Evolutionary conservation across 2,888 invertebrate genomes (phyloP).

Genomic region (Morpho achilles): DNA sequence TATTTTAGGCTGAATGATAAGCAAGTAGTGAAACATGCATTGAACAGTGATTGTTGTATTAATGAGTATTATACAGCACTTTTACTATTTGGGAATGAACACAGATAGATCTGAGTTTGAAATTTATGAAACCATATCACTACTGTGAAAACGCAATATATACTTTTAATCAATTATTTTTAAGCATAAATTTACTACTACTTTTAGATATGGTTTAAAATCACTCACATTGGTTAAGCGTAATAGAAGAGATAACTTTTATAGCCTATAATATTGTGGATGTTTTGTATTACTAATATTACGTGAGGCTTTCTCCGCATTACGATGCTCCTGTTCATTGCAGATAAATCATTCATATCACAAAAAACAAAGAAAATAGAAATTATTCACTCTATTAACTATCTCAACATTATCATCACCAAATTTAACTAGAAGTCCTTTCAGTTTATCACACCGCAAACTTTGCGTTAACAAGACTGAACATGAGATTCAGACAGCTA

Average conservation of each 20-base stretch:
- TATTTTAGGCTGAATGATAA: conserved; percentile 22
- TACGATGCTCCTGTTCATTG: neutral
- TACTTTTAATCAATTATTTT: conserved; percentile 33
- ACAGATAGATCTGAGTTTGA: conserved; percentile 26
- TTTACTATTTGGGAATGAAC: conserved; percentile 24
- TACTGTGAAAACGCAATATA: conserved; percentile 31
- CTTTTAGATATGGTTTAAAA: conserved; percentile 68
- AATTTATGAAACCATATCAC: conserved; percentile 24
- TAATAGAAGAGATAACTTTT: conserved; percentile 33
- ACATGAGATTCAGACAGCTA: conserved; percentile 33
- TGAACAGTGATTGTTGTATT: conserved; percentile 13
- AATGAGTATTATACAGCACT: conserved; percentile 18
- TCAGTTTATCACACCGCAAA: conserved; percentile 16
- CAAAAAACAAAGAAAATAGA: conserved; percentile 13
- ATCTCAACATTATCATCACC: conserved; percentile 19
- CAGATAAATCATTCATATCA: conserved; percentile 7
- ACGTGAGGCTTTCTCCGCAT: neutral
- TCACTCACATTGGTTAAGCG: conserved; percentile 54
- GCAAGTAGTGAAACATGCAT: conserved; percentile 8
- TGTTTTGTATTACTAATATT: conserved; percentile 2
- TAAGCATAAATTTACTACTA: conserved; percentile 49
- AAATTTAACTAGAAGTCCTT: conserved; percentile 28
- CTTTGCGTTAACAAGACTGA: conserved; percentile 11
- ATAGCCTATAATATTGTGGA: conserved; percentile 11
- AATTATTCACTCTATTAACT: conserved; percentile 28